Evolutionary conservation across 2,113 vertebrate genomes (phyloP).

Genomic region (Misgurnus mizolepis): DNA sequence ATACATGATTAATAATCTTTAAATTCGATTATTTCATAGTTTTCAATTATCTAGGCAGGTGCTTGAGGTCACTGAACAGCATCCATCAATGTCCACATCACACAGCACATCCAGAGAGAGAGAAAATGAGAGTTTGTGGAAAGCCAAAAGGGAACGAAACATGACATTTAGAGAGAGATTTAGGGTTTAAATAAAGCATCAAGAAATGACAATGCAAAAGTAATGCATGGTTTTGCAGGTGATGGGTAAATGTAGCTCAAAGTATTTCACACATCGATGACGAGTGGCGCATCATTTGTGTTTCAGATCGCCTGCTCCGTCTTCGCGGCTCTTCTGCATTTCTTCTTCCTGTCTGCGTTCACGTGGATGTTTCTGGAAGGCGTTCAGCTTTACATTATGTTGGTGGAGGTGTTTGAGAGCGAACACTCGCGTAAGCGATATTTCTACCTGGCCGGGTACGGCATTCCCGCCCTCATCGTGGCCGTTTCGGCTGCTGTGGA

Average conservation of each 20-base stretch:
- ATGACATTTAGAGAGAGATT: too few species aligned
- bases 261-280: too few species aligned
- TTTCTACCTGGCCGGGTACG: constrained; percentile 95
- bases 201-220: too few species aligned
- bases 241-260: too few species aligned
- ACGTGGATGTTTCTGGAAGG: constrained; percentile 99
- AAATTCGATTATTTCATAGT: constrained; percentile 33
- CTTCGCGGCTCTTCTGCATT: constrained; percentile 94
- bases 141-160: too few species aligned
- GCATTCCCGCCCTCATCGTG: constrained; percentile 92
- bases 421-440: constrained; percentile 93
- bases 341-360: constrained; percentile 98
- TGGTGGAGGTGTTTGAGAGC: constrained; percentile 98
- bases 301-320: constrained; percentile 92
- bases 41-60: constrained; percentile 32
- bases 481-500: constrained; percentile 93
- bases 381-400: constrained; percentile 97
- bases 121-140: too few species aligned
- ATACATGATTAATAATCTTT: constrained; percentile 41
- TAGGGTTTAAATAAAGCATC: too few species aligned
- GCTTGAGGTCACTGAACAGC: constrained; percentile 21
- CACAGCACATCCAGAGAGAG: not conserved
- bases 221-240: too few species aligned
- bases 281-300: not conserved
- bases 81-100: constrained; percentile 39